These are phyloP conservation scores for Strigamia maritima DNA, from an alignment of 2,888 invertebrate genomes.

Conservation along the genomic window DNA sequence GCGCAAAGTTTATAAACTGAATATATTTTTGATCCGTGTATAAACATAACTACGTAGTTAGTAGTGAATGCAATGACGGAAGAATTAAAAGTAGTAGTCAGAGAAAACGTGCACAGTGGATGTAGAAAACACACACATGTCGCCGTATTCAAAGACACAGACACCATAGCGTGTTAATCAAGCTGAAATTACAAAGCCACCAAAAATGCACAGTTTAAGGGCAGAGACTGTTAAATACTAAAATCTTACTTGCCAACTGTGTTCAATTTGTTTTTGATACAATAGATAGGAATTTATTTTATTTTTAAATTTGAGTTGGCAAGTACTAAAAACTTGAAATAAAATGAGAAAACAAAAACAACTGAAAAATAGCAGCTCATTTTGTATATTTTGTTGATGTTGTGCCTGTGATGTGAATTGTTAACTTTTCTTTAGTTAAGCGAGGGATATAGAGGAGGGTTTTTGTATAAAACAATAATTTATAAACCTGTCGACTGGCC, in stretches of 20 bases:
- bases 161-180: not conserved
- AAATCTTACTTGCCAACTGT: not conserved
- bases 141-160: not conserved
- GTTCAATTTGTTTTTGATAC: not conserved
- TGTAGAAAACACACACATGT: not conserved
- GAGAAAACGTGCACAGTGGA: not conserved
- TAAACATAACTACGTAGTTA: not conserved
- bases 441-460: not conserved
- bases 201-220: not conserved
- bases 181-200: conserved; percentile 8
- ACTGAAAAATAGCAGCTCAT: not conserved
- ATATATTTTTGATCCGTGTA: not conserved
- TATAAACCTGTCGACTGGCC: conserved; percentile 38
- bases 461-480: not conserved
- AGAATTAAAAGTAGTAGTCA: not conserved
- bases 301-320: not conserved
- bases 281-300: not conserved
- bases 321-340: not conserved
- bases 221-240: not conserved
- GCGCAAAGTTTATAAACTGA: not conserved
- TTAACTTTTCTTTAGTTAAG: not conserved
- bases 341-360: not conserved
- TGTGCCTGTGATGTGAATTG: not conserved
- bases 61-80: not conserved
- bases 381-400: not conserved